A percentile compares a stretch with the other conserved stretches of the same genome.
These are phyloP conservation scores for Pongo abelii DNA, from an alignment of 2,113 vertebrate species.

Conservation along the genomic window DNA sequence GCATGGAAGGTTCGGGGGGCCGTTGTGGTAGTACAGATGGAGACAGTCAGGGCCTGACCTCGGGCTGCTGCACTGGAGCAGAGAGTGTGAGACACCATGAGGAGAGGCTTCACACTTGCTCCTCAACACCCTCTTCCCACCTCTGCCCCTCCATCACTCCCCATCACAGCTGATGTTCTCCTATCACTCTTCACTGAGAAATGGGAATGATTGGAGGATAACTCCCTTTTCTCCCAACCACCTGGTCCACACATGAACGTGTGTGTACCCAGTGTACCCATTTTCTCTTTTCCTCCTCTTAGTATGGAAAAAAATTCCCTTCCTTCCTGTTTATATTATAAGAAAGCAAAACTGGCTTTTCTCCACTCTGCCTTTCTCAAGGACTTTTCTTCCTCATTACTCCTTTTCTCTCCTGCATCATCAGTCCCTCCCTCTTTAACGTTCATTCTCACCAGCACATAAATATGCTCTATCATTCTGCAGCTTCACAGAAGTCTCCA, in stretches of 20 bases:
- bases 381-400: background rate
- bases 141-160: background rate
- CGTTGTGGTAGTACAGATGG: rapidly evolving
- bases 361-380: background rate
- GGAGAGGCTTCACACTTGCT: background rate
- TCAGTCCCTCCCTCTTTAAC: background rate
- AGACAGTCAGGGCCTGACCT: background rate
- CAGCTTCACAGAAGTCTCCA: background rate
- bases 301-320: background rate
- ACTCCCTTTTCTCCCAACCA: background rate
- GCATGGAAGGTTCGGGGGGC: background rate
- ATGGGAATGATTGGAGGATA: background rate
- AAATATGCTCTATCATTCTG: background rate
- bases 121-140: rapidly evolving
- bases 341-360: conserved; percentile 41
- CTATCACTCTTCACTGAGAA: background rate
- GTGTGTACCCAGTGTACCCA: rapidly evolving
- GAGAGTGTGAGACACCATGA: background rate
- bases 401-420: background rate
- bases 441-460: background rate
- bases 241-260: background rate
- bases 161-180: background rate
- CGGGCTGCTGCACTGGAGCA: background rate
- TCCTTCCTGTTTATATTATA: background rate
- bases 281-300: background rate